These are phyloP conservation scores for Ophraella communa DNA, from an alignment of 2,888 invertebrate genomes.

Conservation along the genomic window DNA sequence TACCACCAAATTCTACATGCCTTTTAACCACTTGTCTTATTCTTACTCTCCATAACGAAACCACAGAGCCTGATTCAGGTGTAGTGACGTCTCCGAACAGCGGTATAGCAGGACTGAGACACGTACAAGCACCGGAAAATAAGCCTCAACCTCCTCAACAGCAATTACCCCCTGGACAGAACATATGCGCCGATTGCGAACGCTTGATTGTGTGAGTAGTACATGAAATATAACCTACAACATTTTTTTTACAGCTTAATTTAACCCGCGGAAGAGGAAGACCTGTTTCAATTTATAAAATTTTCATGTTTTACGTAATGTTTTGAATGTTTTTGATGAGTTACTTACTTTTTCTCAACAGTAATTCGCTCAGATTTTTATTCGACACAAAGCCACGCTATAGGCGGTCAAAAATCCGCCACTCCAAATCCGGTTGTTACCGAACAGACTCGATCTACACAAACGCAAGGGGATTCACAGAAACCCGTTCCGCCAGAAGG, in stretches of 20 bases:
- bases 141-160: conserved; percentile 69
- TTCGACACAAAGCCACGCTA: conserved; percentile 79
- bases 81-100: conserved; percentile 59
- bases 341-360: conserved; percentile 43
- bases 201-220: conserved; percentile 94
- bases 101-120: conserved; percentile 69
- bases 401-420: conserved; percentile 70
- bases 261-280: conserved; percentile 6
- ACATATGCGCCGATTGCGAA: conserved; percentile 97
- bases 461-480: conserved; percentile 51
- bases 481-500: conserved; percentile 58
- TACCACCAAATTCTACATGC: conserved; percentile 8
- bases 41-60: conserved; percentile 5
- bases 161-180: conserved; percentile 85
- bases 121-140: conserved; percentile 77
- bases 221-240: neutral
- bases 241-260: conserved; percentile 16
- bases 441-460: conserved; percentile 52
- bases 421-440: conserved; percentile 53
- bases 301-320: too few relatives aligned
- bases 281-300: too few relatives aligned
- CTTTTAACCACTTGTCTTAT: neutral
- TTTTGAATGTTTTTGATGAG: too few relatives aligned
- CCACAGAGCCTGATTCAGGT: conserved; percentile 59
- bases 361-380: conserved; percentile 67